Evolutionary conservation across 1,140 invertebrate genomes (phyloP), one percentile per base, ranked within the genome.

Genomic region (Drosophila virilis): DNA sequence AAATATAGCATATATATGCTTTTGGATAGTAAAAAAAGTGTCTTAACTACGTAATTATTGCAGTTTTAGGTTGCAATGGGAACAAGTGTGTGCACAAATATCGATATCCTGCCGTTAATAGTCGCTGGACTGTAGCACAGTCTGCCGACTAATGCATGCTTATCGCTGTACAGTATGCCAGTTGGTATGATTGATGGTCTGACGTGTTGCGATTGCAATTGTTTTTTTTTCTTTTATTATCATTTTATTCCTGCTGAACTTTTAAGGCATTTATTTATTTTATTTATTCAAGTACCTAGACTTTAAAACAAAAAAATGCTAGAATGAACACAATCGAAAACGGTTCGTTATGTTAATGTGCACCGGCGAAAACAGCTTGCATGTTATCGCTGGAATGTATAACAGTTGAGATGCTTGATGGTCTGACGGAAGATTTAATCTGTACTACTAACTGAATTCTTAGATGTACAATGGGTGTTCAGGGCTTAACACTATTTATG

Each of bases 401-500:
- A 61, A 71, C 68, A 55, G 12, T 33, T 35, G 13, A 22, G 28
- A 65, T 13, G 67, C 17, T 64, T 54, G 67, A 64, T 48, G 38
- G 42, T 54, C 57, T 67, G 46, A 52, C 33, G 61, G 43, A 61
- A 60, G 68, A 61, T 79, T 82, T 82, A 74, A 71, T 48, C 69
- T 46, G 72, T 73, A 70, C 12, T 52, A 73, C 13, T 62, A 74
- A 70, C 66, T 60, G 66, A 42, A 62, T 70, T 52, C 43, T 74
- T 81, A 81, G 32, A 64, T 70, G 59, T 80, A 73, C 38, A 46
- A 67, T 32, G 33, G 52, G 37, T 35, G 7, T 58, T 51, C 15
- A 51, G 22, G 17, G 38, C 60, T 76, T 79, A 74, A 28, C 12
- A 59, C 70, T 88, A 91, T 74, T 92, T 92, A 79, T 92, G 91